Base-by-base conservation (phyloP, 2,113 vertebrate genomes). In the Origma solitaria region DNA sequence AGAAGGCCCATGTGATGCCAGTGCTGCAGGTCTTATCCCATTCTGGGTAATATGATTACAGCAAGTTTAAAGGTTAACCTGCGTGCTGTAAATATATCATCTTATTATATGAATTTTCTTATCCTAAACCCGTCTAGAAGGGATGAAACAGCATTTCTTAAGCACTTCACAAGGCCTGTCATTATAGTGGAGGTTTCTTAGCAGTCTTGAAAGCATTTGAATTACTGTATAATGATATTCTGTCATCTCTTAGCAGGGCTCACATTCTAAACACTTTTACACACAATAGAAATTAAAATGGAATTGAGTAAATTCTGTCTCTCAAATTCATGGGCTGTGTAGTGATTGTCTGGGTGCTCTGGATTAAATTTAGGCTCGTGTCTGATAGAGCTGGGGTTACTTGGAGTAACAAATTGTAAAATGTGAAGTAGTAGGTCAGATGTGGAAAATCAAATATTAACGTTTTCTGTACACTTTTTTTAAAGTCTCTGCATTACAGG, bases 251-350 rank as follows among this genome's bases (percentile, higher is more conserved):
- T 91, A 79, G 86, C 50, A 31, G 80, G 61, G 54, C 79, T 92
- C 62, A 60, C 31, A 27, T 58, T 86, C 62, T 72, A 82, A 94
- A 87, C 86, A 80, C 94, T 92, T 91, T 23, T 19, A 20, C 72
- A 75, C 73, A 96, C 77, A 94, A 92, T 82, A 91, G 81, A 91
- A 87, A 92, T 96, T 86, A 95, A 87, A 95, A 92, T 85, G 60
- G 73, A 81, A 78, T 94, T 78, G 90, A 87, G 75, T 84, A 91
- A 92, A 80, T 92, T 91, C 83, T 82, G 77, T 76, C 61, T 83
- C 65, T 94, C 61, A 56, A 16, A 81, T 75, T 83, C 76, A 37
- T 14, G 20, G 64, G 23, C 79, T 90, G 50, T 49, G 58, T 92
- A 64, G 57, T 61, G 77, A 86, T 88, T 93, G 54, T 94, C 82